A percentile compares a stretch with the other conserved stretches of the same genome.
Conservation (phyloP, 2,797 vertebrate genomes). For the Brotula barbata region DNA sequence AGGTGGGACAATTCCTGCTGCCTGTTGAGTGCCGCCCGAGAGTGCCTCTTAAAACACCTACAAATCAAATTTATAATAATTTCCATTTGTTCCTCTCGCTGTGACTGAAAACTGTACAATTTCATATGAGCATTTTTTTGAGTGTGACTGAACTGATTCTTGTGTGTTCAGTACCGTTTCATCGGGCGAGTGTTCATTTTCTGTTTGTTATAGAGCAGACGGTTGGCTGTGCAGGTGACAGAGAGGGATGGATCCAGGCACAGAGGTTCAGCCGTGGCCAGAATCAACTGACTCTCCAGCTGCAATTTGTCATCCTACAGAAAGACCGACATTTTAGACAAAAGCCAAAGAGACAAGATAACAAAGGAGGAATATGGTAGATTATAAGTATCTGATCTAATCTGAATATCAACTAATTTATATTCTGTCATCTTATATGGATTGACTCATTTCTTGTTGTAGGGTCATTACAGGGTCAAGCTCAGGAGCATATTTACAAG, state of each 20-base stretch:
- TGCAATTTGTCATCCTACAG: slow-evolving; percentile 95
- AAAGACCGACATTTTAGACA: slow-evolving; percentile 15
- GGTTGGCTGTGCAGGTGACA: slow-evolving; percentile 94
- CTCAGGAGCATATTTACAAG: too few relatives aligned
- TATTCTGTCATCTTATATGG: too few relatives aligned
- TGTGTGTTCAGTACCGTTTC: slow-evolving; percentile 84
- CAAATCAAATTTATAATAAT: too few relatives aligned
- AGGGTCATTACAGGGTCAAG: too few relatives aligned
- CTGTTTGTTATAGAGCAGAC: slow-evolving; percentile 95
- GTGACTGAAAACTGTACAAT: too few relatives aligned
- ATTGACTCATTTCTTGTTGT: too few relatives aligned
- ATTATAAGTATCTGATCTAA: too few relatives aligned
- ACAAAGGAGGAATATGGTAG: too few relatives aligned
- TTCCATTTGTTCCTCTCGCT: too few relatives aligned
- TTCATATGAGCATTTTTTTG: not conserved
- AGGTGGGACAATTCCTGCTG: slow-evolving; percentile 92
- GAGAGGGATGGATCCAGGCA: slow-evolving; percentile 97
- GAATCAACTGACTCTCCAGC: slow-evolving; percentile 95
- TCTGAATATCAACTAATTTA: too few relatives aligned
- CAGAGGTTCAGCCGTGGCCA: slow-evolving; percentile 95
- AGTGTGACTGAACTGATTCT: not conserved
- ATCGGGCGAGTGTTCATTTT: slow-evolving; percentile 98
- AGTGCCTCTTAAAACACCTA: slow-evolving; percentile 95
- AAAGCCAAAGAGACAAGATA: not conserved
- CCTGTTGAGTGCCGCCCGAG: slow-evolving; percentile 90